phyloP scores from a whole-genome alignment of 2,888 invertebrate genomes.

The Epistrophella euchroma region DNA sequence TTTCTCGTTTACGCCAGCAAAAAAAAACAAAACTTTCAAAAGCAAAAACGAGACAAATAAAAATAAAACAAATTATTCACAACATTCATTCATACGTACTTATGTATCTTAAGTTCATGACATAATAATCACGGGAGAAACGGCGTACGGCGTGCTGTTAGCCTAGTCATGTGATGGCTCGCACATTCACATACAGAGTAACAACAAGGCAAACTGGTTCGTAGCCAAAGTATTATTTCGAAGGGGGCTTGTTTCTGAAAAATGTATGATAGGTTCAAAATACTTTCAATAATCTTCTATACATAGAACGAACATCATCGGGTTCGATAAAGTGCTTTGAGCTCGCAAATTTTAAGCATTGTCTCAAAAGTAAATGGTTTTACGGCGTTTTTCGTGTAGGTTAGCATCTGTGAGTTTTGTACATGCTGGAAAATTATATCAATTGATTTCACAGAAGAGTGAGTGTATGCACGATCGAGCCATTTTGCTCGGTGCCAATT shows the following conservation, averaged over 20 bases:
- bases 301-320: too few species aligned
- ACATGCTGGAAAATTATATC: too few species aligned
- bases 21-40: conserved; percentile 10
- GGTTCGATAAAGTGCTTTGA: too few species aligned
- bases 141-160: conserved; percentile 82
- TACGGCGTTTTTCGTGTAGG: too few species aligned
- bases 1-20: conserved; percentile 1
- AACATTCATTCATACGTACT: conserved; percentile 30
- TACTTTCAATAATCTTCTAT: too few species aligned
- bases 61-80: conserved; percentile 29
- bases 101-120: conserved; percentile 68
- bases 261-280: too few species aligned
- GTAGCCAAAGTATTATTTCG: background rate
- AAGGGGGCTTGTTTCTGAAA: background rate
- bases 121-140: conserved; percentile 83
- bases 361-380: too few species aligned
- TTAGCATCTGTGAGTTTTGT: too few species aligned
- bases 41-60: conserved; percentile 24
- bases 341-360: too few species aligned
- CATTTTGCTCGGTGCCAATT: too few species aligned
- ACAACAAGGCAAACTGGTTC: background rate
- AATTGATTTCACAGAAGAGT: too few species aligned
- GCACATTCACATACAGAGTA: conserved; percentile 71
- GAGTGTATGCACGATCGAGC: too few species aligned
- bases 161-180: conserved; percentile 83